Percentiles rank a stretch among this genome's conserved stretches.
phyloP scores from a whole-genome alignment of 2,888 invertebrate species.

The Clivina fossor region DNA sequence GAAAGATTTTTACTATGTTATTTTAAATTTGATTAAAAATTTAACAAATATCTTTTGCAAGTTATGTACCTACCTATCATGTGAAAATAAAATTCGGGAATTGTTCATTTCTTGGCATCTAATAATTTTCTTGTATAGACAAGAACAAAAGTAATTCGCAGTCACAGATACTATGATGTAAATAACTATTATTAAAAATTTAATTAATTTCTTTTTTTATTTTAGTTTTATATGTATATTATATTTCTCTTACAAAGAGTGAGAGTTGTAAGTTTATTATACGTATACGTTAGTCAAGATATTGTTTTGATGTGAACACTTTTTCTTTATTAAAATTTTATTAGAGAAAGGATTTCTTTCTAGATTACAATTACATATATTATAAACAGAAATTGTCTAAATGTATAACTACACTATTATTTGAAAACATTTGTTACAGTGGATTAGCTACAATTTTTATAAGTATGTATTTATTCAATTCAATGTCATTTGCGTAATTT shows the following conservation, averaged over 20 bases:
- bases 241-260: constrained; percentile 18
- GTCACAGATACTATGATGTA: constrained; percentile 5
- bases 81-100: neutral
- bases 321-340: constrained; percentile 17
- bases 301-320: constrained; percentile 29
- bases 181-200: constrained; percentile 18
- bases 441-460: neutral
- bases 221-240: constrained; percentile 7
- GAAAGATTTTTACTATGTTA: no score
- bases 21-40: no score
- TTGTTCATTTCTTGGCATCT: neutral
- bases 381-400: neutral
- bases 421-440: neutral
- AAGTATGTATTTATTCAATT: neutral
- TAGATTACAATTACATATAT: neutral
- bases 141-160: no score
- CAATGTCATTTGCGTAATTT: no score
- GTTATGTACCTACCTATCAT: no score
- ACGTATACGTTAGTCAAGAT: constrained; percentile 1
- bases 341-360: constrained; percentile 8
- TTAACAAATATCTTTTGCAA: no score
- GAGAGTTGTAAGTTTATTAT: constrained; percentile 14
- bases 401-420: neutral
- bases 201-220: constrained; percentile 7
- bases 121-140: neutral